These are phyloP conservation scores for Notoglanidium macrostoma DNA, from an alignment of 2,797 vertebrate species.

Conservation along the genomic window DNA sequence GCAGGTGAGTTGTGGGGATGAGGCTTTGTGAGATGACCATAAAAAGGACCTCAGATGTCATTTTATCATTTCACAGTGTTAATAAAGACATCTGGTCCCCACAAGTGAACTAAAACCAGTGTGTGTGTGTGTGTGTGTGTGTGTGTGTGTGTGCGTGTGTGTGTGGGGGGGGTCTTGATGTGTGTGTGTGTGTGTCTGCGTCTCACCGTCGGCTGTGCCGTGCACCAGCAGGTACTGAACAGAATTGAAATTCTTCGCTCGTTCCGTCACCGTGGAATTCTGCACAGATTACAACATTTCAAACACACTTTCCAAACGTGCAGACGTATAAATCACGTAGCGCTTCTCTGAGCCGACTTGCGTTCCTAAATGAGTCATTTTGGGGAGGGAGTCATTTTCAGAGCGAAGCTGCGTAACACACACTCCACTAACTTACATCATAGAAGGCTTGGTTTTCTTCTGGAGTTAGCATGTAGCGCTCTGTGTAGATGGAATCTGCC, in stretches of 20 bases:
- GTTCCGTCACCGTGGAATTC: constrained; percentile 91
- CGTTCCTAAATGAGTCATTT: background rate
- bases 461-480: constrained; percentile 92
- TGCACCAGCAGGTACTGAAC: constrained; percentile 96
- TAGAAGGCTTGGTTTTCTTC: constrained; percentile 78
- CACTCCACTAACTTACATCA: constrained; percentile 71
- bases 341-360: constrained; percentile 15
- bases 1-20: background rate
- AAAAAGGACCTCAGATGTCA: too few relatives aligned
- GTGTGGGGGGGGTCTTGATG: background rate
- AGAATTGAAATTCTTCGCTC: constrained; percentile 89
- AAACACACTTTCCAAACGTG: constrained; percentile 2
- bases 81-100: too few relatives aligned
- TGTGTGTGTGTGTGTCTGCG: background rate
- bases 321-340: background rate
- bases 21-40: too few relatives aligned
- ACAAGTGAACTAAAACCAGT: too few relatives aligned
- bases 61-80: too few relatives aligned
- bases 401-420: background rate
- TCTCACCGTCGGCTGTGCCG: constrained; percentile 96
- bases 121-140: background rate
- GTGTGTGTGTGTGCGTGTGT: background rate
- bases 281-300: constrained; percentile 62
- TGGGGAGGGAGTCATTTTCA: too few relatives aligned
- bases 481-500: constrained; percentile 93